These are phyloP conservation scores for Myotis brandtii DNA, from an alignment of 2,113 vertebrate genomes.

Conservation along the genomic window DNA sequence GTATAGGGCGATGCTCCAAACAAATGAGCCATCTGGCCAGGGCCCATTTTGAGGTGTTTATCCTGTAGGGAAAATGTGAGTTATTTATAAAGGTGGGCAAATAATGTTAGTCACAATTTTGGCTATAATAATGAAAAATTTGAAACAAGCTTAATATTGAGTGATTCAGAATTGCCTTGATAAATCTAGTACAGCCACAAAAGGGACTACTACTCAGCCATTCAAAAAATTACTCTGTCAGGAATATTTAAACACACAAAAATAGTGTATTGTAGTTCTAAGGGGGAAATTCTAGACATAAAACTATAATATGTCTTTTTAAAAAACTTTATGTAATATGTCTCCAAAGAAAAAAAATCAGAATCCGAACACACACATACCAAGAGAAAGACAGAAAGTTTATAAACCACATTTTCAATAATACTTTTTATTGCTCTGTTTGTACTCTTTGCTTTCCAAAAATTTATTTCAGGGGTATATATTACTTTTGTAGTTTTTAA, in stretches of 20 bases:
- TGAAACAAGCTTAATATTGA: slow-evolving; percentile 45
- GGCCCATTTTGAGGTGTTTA: too few relatives aligned
- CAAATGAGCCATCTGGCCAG: too few relatives aligned
- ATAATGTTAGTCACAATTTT: background rate
- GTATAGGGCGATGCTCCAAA: too few relatives aligned
- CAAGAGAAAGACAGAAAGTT: background rate
- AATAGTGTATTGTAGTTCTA: slow-evolving; percentile 39
- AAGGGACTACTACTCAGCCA: background rate
- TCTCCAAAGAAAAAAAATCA: slow-evolving; percentile 21
- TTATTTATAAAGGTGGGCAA: slow-evolving; percentile 12
- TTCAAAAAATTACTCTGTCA: background rate
- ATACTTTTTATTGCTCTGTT: background rate
- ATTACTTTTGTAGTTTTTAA: background rate
- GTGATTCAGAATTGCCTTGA: slow-evolving; percentile 12
- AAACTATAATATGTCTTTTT: background rate
- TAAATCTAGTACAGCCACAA: background rate
- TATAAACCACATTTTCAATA: background rate
- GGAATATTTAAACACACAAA: slow-evolving; percentile 17
- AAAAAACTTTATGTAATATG: background rate
- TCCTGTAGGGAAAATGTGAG: background rate
- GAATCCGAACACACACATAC: background rate
- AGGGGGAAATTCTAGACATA: background rate
- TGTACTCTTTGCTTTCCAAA: background rate
- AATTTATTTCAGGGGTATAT: background rate
- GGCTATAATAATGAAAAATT: background rate